These are phyloP conservation scores for Luidia sarsii DNA, from an alignment of 53 echinoderm and acorn worm species.

Conservation along the genomic window DNA sequence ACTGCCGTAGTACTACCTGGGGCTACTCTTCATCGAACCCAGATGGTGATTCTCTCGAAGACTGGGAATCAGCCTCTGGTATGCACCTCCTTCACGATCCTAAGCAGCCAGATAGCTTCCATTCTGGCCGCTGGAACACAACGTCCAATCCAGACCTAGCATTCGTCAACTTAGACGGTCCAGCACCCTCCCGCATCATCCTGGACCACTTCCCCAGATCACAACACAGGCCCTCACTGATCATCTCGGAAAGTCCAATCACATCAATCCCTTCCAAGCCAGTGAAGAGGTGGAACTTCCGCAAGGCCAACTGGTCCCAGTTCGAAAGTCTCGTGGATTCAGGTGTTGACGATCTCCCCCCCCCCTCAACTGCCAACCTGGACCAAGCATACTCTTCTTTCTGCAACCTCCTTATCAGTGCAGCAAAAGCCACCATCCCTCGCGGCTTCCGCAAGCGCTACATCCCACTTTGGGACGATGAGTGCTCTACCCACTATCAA, in stretches of 20 bases:
- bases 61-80: conserved; percentile 47
- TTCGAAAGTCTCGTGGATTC: too few species aligned
- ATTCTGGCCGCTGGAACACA: conserved; percentile 47
- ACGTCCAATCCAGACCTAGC: conserved; percentile 55
- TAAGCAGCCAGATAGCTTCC: conserved; percentile 41
- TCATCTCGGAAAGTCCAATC: neutral
- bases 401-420: conserved; percentile 12
- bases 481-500: too few species aligned
- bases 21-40: conserved; percentile 38
- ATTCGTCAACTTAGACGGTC: conserved; percentile 39
- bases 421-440: conserved; percentile 12
- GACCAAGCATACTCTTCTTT: conserved; percentile 19
- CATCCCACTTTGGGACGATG: conserved; percentile 1
- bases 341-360: too few species aligned
- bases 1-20: conserved; percentile 41
- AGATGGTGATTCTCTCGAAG: conserved; percentile 40
- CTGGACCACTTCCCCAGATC: conserved; percentile 46
- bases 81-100: conserved; percentile 22
- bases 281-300: conserved; percentile 40
- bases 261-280: conserved; percentile 7
- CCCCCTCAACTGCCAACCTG: neutral
- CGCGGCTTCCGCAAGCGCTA: conserved; percentile 3
- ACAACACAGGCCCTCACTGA: conserved; percentile 12
- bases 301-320: conserved; percentile 20
- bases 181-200: conserved; percentile 4